phyloP scores from a whole-genome alignment of 2,113 vertebrate species.

The Melanostigma gelatinosum region DNA sequence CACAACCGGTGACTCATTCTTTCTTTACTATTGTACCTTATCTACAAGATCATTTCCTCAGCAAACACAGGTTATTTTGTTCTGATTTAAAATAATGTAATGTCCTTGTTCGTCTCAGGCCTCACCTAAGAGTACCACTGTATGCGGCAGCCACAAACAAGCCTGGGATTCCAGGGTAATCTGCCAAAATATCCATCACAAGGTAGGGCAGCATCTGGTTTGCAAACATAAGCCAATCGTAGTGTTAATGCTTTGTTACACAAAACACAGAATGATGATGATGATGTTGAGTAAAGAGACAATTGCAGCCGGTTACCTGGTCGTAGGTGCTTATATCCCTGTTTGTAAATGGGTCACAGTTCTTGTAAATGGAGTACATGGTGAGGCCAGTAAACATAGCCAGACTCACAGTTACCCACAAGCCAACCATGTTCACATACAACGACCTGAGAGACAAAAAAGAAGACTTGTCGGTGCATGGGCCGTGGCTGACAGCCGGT shows the following conservation, averaged over 20 bases:
- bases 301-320: slow-evolving; percentile 73
- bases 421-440: slow-evolving; percentile 84
- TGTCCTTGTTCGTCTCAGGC: not conserved
- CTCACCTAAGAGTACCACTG: slow-evolving; percentile 96
- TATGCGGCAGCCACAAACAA: slow-evolving; percentile 97
- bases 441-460: slow-evolving; percentile 75
- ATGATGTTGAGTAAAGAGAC: not conserved
- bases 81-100: not conserved
- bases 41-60: not conserved
- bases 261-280: not conserved
- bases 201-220: slow-evolving; percentile 93
- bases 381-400: slow-evolving; percentile 83
- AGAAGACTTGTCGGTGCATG: slow-evolving; percentile 25
- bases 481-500: not conserved
- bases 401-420: slow-evolving; percentile 82
- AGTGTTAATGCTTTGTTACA: not conserved
- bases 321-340: slow-evolving; percentile 72
- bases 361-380: slow-evolving; percentile 86
- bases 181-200: slow-evolving; percentile 91
- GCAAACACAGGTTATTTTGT: not conserved
- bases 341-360: slow-evolving; percentile 82
- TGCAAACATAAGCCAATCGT: slow-evolving; percentile 6
- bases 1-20: not conserved
- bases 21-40: not conserved
- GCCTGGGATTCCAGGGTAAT: slow-evolving; percentile 92